Base-by-base conservation (phyloP, 2,797 vertebrate species). In the Melanotaenia pygmaea region DNA sequence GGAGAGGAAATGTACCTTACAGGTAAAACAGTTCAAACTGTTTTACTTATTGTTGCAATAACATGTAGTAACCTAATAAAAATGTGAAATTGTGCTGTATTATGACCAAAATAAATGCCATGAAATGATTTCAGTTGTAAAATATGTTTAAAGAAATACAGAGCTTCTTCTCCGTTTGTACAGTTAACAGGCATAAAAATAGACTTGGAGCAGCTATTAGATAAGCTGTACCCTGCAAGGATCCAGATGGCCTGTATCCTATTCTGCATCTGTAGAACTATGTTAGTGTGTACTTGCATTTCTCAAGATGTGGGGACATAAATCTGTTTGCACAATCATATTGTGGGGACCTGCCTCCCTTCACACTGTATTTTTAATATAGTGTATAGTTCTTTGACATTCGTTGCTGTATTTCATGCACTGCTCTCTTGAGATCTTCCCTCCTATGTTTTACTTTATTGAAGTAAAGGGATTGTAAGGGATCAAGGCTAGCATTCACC, bases 1-100 rank as follows among this genome's bases (percentile, higher is more conserved):
- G 97, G 97, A 69, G 95, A 98, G 79, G 97, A 99, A 91, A 99
- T 99, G 97, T 99, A 98, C 80, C 95, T 99, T 56, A 97, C 97
- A 94, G 97, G 97, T 4, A n/a, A 4, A 57, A 26, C 37, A 4
- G 28, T 8, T 22, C 9, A 67, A 35, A 65, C 13, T 1, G 32
- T 11, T 38, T 47, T 35, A 18, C 28, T 13, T 51, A 14, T 16
- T 72, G 10, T 59, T 43, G 35, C 11, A 18, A 20, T 6, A n/a
- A 1, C 8, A 4, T 34, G 22, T 47, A 28, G 5, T 6, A 58
- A 30, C 65, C n/a, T 50, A 13, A 20, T 43, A 50, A 47, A 63
- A 22, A 62, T n/a, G 13, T 4, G 30, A 11, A 57, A 45, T 50
- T 2, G 24, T 10, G 13, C 24, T 61, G 47, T 58, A 30, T 50